phyloP scores from a whole-genome alignment of 2,113 vertebrate genomes.

The Epinephelus lanceolatus region DNA sequence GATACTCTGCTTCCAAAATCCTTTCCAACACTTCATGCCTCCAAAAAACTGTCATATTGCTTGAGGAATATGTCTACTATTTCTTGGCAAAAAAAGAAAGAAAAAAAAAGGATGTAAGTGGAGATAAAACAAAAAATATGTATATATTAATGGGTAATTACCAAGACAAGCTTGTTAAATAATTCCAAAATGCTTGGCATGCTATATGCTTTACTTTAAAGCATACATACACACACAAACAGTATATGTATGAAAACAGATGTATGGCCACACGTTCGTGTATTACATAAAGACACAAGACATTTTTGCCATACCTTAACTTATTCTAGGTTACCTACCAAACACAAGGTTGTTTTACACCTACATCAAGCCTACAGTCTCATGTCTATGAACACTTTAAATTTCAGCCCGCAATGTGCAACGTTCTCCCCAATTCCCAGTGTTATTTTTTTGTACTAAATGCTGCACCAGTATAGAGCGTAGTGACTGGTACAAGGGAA shows the following conservation, averaged over 20 bases:
- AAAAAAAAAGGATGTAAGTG: not conserved
- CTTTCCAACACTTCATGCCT: constrained; percentile 18
- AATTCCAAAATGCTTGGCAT: not conserved
- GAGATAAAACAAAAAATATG: not conserved
- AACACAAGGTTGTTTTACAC: constrained; percentile 11
- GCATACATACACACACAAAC: not conserved
- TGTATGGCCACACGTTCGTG: not conserved
- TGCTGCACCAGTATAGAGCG: not conserved
- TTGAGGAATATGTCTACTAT: not conserved
- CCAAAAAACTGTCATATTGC: constrained; percentile 26
- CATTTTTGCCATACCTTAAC: not conserved
- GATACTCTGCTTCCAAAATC: constrained; percentile 15
- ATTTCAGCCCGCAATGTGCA: too few species aligned
- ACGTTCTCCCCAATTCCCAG: not conserved
- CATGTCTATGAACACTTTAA: too few species aligned
- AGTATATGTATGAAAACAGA: too few species aligned
- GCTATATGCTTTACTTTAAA: not conserved
- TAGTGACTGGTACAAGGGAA: not conserved
- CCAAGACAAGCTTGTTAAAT: not conserved
- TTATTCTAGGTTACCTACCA: not conserved
- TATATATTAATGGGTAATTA: not conserved
- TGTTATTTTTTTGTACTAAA: not conserved
- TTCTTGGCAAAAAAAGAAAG: not conserved
- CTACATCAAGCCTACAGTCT: constrained; percentile 1
- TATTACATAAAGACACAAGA: not conserved